Evolutionary conservation across 1,140 invertebrate genomes (phyloP), one percentile per base, ranked within the genome.

Genomic region (Galleria mellonella): DNA sequence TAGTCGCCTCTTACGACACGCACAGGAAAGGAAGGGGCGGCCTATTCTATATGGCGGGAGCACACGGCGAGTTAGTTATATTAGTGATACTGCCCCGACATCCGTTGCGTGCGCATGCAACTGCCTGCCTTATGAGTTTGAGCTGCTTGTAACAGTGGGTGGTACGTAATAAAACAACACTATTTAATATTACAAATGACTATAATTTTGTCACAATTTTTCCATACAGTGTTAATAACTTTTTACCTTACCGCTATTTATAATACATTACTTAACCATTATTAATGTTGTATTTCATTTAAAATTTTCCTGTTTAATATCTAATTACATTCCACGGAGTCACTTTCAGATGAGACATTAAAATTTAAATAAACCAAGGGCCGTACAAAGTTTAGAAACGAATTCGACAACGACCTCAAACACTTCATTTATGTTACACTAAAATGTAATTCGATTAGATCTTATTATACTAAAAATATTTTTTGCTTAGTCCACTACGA

Each of bases 141-240:
- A n/a, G n/a, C n/a, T n/a, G n/a, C 2, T 23, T 23, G 17, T 23
- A 23, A 6, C 6, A 23, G 2, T 3, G 2, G 6, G 6, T 23
- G 6, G 17, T 23, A 23, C 6, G 15, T 23, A 83, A 83, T 82
- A 62, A 81, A 83, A 83, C 77, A 79, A 71, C 64, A 72, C 51
- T 70, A 15, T n/a, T n/a, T 73, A 79, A 83, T 83, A 82, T 83
- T 83, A 83, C 79, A 83, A 83, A 83, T 83, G 79, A 83, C 79
- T 83, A 83, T 82, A 83, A 83, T 83, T 83, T 83, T 83, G 79
- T 83, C 79, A 83, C 79, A 82, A 83, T 83, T 83, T 79, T 83
- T 82, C 77, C 79, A 83, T 83, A 83, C 79, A 83, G 78, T 83
- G 79, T 83, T 84, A 84, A 84, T 84, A 84, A 84, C 77, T 81